A percentile compares a stretch with the other conserved stretches of the same genome.
These are phyloP conservation scores for Piezodorus guildinii DNA, from an alignment of 1,140 invertebrate genomes.

Conservation along the genomic window DNA sequence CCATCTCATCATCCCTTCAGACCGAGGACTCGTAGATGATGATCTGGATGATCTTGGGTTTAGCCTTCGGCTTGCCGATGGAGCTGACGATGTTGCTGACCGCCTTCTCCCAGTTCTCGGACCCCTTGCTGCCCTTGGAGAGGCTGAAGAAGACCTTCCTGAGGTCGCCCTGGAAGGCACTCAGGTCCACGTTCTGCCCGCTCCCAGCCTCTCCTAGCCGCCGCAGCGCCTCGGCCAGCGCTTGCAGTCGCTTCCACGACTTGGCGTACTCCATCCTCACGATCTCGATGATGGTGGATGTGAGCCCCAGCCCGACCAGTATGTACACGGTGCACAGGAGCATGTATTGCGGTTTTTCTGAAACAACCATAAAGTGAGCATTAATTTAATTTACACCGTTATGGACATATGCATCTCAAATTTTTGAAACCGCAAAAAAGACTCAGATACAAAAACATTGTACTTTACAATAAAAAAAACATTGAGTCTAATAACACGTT, in stretches of 20 bases:
- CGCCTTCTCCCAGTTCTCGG: slow-evolving; percentile 21
- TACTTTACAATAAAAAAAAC: no score
- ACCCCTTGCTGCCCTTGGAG: not conserved
- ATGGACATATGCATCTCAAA: no score
- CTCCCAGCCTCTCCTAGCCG: slow-evolving; percentile 60
- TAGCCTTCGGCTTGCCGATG: slow-evolving; percentile 15
- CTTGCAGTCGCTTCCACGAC: slow-evolving; percentile 69
- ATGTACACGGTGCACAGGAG: slow-evolving; percentile 84
- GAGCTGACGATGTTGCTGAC: slow-evolving; percentile 17
- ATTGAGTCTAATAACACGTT: no score
- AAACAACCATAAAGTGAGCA: no score
- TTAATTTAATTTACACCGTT: no score
- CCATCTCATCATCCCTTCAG: slow-evolving; percentile 28
- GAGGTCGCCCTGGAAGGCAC: slow-evolving; percentile 51
- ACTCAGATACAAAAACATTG: no score
- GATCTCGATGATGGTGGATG: slow-evolving; percentile 87
- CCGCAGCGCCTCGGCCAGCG: slow-evolving; percentile 61
- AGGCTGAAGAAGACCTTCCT: slow-evolving; percentile 37
- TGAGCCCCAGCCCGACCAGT: slow-evolving; percentile 81
- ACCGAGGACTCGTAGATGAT: slow-evolving; percentile 74
- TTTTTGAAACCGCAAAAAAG: no score
- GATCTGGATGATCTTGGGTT: slow-evolving; percentile 53
- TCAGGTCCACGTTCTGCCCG: slow-evolving; percentile 46
- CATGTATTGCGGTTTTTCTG: slow-evolving; percentile 78
- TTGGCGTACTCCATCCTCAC: slow-evolving; percentile 72